These are phyloP conservation scores for Rhabdophis nuchalis DNA, from an alignment of 2,797 vertebrate genomes.

Conservation along the genomic window DNA sequence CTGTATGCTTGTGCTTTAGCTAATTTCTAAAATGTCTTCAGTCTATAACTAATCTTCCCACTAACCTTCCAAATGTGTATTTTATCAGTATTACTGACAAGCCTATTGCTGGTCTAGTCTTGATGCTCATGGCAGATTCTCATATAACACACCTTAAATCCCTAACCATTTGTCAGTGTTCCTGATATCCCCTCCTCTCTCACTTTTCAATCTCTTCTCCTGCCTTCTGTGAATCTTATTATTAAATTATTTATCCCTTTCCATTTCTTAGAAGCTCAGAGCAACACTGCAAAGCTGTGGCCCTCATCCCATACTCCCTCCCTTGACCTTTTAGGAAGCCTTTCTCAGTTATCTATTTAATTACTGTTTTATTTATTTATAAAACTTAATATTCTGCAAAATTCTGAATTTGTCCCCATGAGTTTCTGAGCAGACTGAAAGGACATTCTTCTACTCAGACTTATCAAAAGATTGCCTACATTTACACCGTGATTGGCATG, in stretches of 20 bases:
- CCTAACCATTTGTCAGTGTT: not conserved
- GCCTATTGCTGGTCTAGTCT: not conserved
- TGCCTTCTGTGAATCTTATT: not conserved
- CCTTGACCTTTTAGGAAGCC: not conserved
- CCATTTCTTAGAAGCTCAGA: not conserved
- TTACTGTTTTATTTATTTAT: not conserved
- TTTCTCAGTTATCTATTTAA: not conserved
- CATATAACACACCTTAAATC: not conserved
- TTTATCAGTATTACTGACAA: not conserved
- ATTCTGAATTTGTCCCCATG: not conserved
- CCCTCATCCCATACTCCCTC: not conserved
- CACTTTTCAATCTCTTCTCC: not conserved
- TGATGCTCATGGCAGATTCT: not conserved
- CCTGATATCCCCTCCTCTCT: not conserved
- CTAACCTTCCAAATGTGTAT: not conserved
- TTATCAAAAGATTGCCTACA: not conserved
- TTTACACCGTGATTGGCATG: not conserved
- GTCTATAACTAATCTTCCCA: not conserved
- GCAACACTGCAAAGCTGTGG: not conserved
- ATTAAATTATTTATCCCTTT: not conserved
- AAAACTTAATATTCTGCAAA: not conserved
- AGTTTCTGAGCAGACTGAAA: not conserved
- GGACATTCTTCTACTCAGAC: not conserved
- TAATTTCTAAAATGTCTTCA: not conserved
- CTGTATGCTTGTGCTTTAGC: not conserved